Conservation (phyloP, 2,113 vertebrate genomes). For the Etia nguti region DNA sequence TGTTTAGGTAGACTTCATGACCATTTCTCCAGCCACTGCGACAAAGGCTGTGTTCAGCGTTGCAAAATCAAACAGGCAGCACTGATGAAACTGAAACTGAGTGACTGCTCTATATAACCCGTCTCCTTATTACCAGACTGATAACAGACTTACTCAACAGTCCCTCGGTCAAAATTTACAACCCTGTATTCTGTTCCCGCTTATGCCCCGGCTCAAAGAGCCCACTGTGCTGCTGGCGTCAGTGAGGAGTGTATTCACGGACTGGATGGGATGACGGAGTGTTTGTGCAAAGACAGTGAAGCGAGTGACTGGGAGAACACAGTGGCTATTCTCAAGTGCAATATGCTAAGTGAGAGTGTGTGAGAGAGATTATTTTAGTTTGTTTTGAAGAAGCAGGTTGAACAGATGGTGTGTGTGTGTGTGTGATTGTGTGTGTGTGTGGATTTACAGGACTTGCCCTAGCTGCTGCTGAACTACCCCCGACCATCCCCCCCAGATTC, state of each 20-base stretch:
- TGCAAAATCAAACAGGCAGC: not conserved
- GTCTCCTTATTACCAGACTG: conserved; percentile 17
- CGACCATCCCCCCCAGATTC: not conserved
- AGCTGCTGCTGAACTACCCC: not conserved
- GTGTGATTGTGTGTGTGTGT: not conserved
- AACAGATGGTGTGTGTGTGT: conserved; percentile 28
- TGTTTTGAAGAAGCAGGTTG: conserved; percentile 13
- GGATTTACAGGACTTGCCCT: not conserved
- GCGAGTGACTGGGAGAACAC: conserved; percentile 34
- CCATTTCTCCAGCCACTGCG: not conserved
- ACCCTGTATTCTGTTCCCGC: conserved; percentile 12
- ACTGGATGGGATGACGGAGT: conserved; percentile 15
- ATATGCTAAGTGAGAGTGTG: conserved; percentile 46
- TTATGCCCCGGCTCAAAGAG: conserved; percentile 40
- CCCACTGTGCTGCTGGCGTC: conserved; percentile 42
- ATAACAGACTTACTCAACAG: conserved; percentile 52
- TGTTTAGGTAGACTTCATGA: not conserved
- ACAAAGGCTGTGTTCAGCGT: conserved; percentile 15
- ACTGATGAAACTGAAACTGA: conserved; percentile 5
- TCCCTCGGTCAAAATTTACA: conserved; percentile 38
- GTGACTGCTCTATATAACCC: conserved; percentile 8
- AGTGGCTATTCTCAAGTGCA: conserved; percentile 41
- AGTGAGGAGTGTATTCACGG: conserved; percentile 26
- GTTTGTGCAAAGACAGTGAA: conserved; percentile 37
- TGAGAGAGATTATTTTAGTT: conserved; percentile 44